Evolutionary conservation across 2,888 invertebrate species (phyloP), one percentile per base, ranked within the genome.

Genomic region (Danaus chrysippus): DNA sequence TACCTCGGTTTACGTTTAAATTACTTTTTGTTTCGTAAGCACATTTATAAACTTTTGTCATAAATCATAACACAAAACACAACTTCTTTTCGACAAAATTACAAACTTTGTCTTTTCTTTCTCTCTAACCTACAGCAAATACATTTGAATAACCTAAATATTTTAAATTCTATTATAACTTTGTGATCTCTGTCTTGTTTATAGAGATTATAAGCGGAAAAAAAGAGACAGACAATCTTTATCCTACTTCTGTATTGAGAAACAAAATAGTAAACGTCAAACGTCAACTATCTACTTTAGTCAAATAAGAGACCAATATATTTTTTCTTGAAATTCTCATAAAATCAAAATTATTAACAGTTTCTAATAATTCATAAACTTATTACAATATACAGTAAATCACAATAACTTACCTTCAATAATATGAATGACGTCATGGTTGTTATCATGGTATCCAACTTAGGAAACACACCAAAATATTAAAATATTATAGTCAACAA

Each of bases 381-480:
- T 54, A 42, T 54, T 55, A 10, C 23, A 44, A n/a, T 42, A 10
- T 53, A 44, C 54, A 13, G 56, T 56, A 68, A 61, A 63, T 55
- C 55, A 64, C 62, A 59, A 61, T 56, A 59, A 53, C 86, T 85
- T 83, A 91, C 91, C 90, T 91, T 91, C 67, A 91, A 83, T 65
- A 91, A 79, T 79, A 91, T 91, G 80, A 91, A 91, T 87, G 91
- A 91, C 90, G 91, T 90, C 91, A 91, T 91, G 83, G 84, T 91
- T 87, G 91, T 91, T 87, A 88, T 90, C 91, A 91, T 91, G 83
- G 82, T 91, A 87, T 88, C 83, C 83, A 85, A 87, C 82, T 86
- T 83, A 73, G 76, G 72, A 78, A 79, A 77, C 83, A 62, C 68
- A 87, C 84, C 78, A 82, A 84, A 81, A 79, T 83, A 82, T 79